Evolutionary conservation across 2,113 vertebrate genomes (phyloP).

Genomic region (Leucopsar rothschildi): DNA sequence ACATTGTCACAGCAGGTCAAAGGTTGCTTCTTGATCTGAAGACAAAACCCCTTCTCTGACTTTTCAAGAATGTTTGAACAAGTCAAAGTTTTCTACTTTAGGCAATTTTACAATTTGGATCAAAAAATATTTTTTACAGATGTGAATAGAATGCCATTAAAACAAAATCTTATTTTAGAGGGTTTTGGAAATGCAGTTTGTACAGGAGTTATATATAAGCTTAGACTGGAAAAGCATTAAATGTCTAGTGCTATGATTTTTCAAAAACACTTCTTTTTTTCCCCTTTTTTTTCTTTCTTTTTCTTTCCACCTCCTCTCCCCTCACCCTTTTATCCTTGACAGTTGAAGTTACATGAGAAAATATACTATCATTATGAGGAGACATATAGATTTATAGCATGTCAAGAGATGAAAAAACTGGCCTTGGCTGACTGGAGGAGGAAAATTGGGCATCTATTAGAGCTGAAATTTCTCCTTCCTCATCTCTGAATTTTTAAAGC

Average conservation of each 20-base stretch:
- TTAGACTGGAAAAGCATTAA: neutral
- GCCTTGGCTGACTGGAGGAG: rapidly evolving
- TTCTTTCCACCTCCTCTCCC: no score
- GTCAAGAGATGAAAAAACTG: neutral
- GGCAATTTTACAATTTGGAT: neutral
- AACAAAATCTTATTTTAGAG: neutral
- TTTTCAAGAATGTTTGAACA: neutral
- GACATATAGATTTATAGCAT: neutral
- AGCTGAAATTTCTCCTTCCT: neutral
- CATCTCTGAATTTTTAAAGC: neutral
- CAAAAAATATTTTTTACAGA: neutral
- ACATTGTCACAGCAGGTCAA: neutral
- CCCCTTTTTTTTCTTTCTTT: neutral
- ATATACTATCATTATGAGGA: neutral
- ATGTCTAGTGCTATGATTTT: neutral
- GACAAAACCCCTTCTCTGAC: neutral
- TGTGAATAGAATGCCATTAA: neutral
- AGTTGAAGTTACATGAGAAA: neutral
- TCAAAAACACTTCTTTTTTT: neutral
- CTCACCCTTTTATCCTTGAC: neutral
- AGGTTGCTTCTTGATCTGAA: neutral
- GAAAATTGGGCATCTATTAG: neutral
- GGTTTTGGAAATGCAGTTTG: neutral
- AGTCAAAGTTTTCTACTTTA: neutral
- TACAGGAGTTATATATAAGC: neutral